Base-by-base conservation (phyloP, 2,888 invertebrate species). In the Agrotis segetum region DNA sequence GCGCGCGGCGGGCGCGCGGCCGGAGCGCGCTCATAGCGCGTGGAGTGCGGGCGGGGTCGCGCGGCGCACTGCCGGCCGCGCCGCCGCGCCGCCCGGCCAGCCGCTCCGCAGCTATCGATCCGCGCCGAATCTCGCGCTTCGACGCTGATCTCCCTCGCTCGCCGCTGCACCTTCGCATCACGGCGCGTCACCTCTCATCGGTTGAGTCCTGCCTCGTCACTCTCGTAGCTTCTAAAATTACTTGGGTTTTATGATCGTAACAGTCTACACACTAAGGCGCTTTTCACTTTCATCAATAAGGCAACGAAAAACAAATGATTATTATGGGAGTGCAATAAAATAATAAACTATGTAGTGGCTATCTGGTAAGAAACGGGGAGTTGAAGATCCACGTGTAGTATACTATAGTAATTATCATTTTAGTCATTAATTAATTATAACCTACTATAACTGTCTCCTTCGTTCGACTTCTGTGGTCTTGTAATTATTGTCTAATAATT, bases 11-110 rank as follows among this genome's bases (percentile, higher is more conserved):
- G 82, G 85, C 82, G 85, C 81, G 84, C 75, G 79, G 82, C 84
- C 82, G 82, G 82, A 74, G 85, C 85, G 87, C 89, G 89, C 86
- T 83, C 89, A 88, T 89, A 80, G 85, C 88, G 85, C 67, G 74
- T 58, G 67, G 74, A 67, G 73, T 71, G 72, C 73, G 68, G 74
- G 73, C 67, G 82, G 71, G 67, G 81, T 84, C 81, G 72, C 74
- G 81, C 82, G 83, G 80, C 80, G 88, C 87, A 86, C 87, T 87
- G 88, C 61, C 67, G 63, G 67, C 76, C 71, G 65, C 67, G 63
- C 71, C 70, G 67, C 67, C 53, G 71, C 67, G 53, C 60, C 72
- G 52, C 65, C 65, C 66, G 44, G 71, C 44, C 74, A 3, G n/a
- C 49, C 68, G 59, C 73, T 49, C 65, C 72, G 17, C 70, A 50